Base-by-base conservation (phyloP, 2,888 invertebrate species). In the Pyralis farinalis region DNA sequence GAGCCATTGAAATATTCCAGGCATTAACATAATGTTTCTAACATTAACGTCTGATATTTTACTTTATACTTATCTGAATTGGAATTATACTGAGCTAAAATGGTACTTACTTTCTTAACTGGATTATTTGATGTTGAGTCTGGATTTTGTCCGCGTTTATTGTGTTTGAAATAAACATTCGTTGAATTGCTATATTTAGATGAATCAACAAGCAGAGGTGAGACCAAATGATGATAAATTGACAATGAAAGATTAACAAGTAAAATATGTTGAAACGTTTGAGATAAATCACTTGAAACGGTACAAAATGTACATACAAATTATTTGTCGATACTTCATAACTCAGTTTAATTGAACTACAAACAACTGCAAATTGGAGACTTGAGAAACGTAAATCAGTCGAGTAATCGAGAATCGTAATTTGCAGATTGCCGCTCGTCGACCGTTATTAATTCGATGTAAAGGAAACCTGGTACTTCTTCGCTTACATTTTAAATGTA, bases 291-390 rank as follows among this genome's bases (percentile, higher is more conserved):
- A 16, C 16, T 16, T 16, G 4, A 16, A 25, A 25, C 37, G 42
- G 49, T 58, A 64, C 58, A 53, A 65, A 67, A 53, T 40, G 53
- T 53, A 51, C 47, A 46, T 48, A 63, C 57, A 63, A 71, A 63
- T 70, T 52, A 62, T 60, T 59, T 58, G 57, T 60, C 46, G 44
- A 67, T 49, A 63, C 61, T 64, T 71, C 68, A 74, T 71, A 75
- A 72, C 64, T 70, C 58, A 43, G 51, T 51, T 66, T 74, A 72
- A 75, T 73, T 71, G 65, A 63, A 65, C 67, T 60, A 62, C 65
- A 71, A 76, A 69, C 58, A 71, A 67, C 74, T 66, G 60, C 72
- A 73, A 75, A 78, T 75, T 77, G 69, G 58, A 52, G 58, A 65
- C 64, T 64, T 63, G 50, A 58, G 61, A 67, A 49, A 49, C 58